Base-by-base conservation (phyloP, 2,888 invertebrate species). In the Chaitophorus viminalis region DNA sequence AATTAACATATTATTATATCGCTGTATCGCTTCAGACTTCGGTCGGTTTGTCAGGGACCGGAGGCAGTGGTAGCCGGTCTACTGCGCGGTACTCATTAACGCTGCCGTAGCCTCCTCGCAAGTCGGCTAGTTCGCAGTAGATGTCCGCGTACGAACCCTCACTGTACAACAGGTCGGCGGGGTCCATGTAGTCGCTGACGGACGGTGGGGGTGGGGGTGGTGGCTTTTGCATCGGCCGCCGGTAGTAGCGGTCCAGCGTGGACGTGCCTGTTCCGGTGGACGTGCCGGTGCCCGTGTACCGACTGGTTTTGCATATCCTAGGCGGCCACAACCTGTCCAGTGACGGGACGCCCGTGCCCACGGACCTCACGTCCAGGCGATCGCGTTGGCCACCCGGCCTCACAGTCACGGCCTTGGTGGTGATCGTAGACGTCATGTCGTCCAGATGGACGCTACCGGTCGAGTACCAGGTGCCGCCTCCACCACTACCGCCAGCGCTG, bases 91-190 rank as follows among this genome's bases (percentile, higher is more conserved):
- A 72, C 78, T 46, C 46, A 3, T 14, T 14, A 3, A 1, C 14
- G 46, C 11, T 46, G 72, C 21, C 46, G 70, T 11, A 87, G 70
- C 3, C 54, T 90, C 39, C 91, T 65, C 68, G 90, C 90, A 25
- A 92, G 39, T 93, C 93, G 0, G 93, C 92, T 75, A 94, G 92
- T 90, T 94, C 94, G 4, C 94, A 93, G 90, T 94, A 94, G n/a
- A 94, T 91, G 90, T 94, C 94, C n/a, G 90, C 89, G 81, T 89
- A 84, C 74, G 91, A 36, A 39, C 18, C 36, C 60, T 75, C 75
- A 65, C 36, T 8, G 36, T 11, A 46, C 46, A 46, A 14, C 46
- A 46, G 14, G 46, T 46, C 46, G 14, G 46, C 46, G 14, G 46
- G 46, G 46, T 46, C 46, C 46, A 46, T 46, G 46, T 46, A 46